phyloP scores from a whole-genome alignment of 2,113 vertebrate genomes.

The Poecilia latipinna region DNA sequence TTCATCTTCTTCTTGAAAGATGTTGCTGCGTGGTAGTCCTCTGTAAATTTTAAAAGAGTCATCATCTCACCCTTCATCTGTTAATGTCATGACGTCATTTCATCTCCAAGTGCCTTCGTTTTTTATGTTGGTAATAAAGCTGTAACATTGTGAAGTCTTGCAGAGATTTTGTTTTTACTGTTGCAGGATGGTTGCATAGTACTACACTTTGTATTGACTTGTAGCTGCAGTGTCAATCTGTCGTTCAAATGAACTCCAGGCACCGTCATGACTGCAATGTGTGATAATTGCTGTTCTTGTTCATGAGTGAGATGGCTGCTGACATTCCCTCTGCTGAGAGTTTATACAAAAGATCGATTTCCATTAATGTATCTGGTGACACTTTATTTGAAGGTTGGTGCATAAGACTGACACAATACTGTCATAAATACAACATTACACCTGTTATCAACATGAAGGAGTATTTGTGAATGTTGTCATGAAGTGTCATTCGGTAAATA shows the following conservation, averaged over 20 bases:
- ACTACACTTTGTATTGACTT: slow-evolving; percentile 15
- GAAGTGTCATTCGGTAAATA: too few species aligned
- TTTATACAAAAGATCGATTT: slow-evolving; percentile 35
- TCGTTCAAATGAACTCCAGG: slow-evolving; percentile 20
- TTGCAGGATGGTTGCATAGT: slow-evolving; percentile 19
- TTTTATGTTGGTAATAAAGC: too few species aligned
- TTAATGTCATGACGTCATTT: too few species aligned
- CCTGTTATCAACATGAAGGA: background rate
- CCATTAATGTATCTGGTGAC: slow-evolving; percentile 36
- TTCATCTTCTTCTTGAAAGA: background rate
- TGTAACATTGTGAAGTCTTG: too few species aligned
- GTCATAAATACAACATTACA: background rate
- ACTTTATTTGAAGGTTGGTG: slow-evolving; percentile 43
- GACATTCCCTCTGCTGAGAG: slow-evolving; percentile 20
- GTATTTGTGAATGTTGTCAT: too few species aligned
- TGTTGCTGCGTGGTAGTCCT: too few species aligned
- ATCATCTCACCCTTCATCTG: too few species aligned
- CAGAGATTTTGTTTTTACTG: background rate
- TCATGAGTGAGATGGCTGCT: slow-evolving; percentile 7
- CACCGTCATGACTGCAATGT: slow-evolving; percentile 3
- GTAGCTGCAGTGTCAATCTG: slow-evolving; percentile 8
- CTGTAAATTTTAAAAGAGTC: too few species aligned
- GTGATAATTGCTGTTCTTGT: slow-evolving; percentile 10
- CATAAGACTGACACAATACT: too few species aligned
- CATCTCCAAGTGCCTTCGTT: too few species aligned